Evolutionary conservation across 1,140 invertebrate species (phyloP), one percentile per base, ranked within the genome.

Genomic region (Diabrotica virgifera): DNA sequence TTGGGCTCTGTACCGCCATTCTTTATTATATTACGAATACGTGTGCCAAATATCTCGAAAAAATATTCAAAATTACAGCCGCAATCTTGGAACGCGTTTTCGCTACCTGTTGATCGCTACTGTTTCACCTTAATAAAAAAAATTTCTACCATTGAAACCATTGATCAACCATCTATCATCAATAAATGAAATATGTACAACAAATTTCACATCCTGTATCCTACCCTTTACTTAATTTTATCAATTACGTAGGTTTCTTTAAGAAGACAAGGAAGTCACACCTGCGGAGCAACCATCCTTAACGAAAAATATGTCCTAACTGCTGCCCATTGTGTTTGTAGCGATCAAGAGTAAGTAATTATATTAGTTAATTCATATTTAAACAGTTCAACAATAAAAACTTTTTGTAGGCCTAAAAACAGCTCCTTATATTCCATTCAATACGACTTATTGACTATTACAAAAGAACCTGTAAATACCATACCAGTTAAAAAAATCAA

Each of bases 311-410:
- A 57, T 60, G 63, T 74, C 37, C 57, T 74, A 57, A 73, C 69
- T 36, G 73, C 73, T 24, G 71, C 73, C 12, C 73, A 74, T 53
- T 74, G 73, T 63, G 68, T 71, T 36, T 64, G 59, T 37, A 70
- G 56, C n/a, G 46, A 66, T 36, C 10, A 58, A 7, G 52, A 37
- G 67, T 68, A 54, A 24, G 63, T 59, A 62, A 10, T 37, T 37
- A 5, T 59, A 37, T 59, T 52, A 36, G 12, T 46, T 14, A 55
- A 24, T 62, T 62, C 9, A 8, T 10, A 5, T 46, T n/a, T 11
- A 35, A 35, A 6, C 12, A 51, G 7, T 55, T 56, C n/a, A 24
- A 51, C 35, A 11, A 12, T 58, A 5, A 10, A 10, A 46, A 46
- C 11, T 6, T 0, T 52, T 69, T 67, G 52, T 52, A 69, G 68